phyloP scores from a whole-genome alignment of 2,888 invertebrate genomes.

The Andrena haemorrhoa region DNA sequence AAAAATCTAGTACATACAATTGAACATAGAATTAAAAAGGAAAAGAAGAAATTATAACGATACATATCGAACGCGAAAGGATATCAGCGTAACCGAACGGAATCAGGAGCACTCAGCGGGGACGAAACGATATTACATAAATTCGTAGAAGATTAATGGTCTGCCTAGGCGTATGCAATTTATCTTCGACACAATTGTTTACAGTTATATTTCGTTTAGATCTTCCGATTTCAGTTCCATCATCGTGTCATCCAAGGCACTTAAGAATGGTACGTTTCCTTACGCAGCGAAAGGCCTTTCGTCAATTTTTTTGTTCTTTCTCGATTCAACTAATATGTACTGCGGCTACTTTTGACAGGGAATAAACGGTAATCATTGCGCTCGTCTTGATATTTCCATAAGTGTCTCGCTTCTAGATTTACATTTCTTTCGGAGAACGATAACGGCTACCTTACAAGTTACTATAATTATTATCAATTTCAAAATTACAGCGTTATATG shows the following conservation, averaged over 20 bases:
- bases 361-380: conserved; percentile 39
- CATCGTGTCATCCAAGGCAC: conserved; percentile 74
- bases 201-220: not conserved
- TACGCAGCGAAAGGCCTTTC: conserved; percentile 58
- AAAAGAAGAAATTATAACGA: not conserved
- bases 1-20: conserved; percentile 1
- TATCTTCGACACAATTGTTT: not conserved
- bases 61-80: not conserved
- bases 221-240: conserved; percentile 45
- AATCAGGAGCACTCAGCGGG: not conserved
- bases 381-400: conserved; percentile 18
- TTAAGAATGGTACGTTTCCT: conserved; percentile 59
- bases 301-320: conserved; percentile 23
- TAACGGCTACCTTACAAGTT: conserved; percentile 52
- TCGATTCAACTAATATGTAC: conserved; percentile 32
- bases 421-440: conserved; percentile 36
- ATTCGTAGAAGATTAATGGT: too few species aligned
- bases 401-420: conserved; percentile 23
- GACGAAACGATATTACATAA: not conserved
- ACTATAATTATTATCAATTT: conserved; percentile 57
- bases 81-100: not conserved
- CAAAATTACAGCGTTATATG: conserved; percentile 53
- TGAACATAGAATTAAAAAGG: conserved; percentile 2
- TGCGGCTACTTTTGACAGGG: conserved; percentile 34
- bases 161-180: too few species aligned